Evolutionary conservation across 1,140 invertebrate species (phyloP).

Genomic region (Goniozus legneri): DNA sequence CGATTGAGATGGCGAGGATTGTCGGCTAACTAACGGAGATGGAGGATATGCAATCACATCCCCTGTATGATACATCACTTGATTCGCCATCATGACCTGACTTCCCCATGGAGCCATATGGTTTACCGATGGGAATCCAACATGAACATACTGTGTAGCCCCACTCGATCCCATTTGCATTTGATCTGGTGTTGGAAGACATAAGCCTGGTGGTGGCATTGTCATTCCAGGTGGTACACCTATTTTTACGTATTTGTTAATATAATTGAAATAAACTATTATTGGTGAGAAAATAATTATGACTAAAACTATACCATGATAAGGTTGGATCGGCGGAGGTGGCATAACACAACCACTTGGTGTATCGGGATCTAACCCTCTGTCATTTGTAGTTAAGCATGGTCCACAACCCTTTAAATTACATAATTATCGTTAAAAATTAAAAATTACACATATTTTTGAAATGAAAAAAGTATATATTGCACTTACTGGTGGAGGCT

Average conservation of each 20-base stretch:
- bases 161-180: slow-evolving; percentile 39
- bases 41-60: slow-evolving; percentile 45
- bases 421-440: background rate
- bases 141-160: slow-evolving; percentile 42
- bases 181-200: slow-evolving; percentile 45
- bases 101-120: slow-evolving; percentile 46
- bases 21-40: slow-evolving; percentile 53
- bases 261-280: too few species aligned
- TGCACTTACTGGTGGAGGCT: slow-evolving; percentile 43
- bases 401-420: slow-evolving; percentile 37
- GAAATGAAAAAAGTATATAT: background rate
- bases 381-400: slow-evolving; percentile 42
- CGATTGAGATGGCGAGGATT: slow-evolving; percentile 53
- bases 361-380: slow-evolving; percentile 42
- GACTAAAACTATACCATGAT: slow-evolving; percentile 37
- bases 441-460: background rate
- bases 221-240: slow-evolving; percentile 44
- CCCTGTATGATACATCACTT: slow-evolving; percentile 45
- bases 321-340: slow-evolving; percentile 45
- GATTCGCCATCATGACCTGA: slow-evolving; percentile 49
- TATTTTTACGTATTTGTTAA: slow-evolving; percentile 36
- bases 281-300: too few species aligned
- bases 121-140: slow-evolving; percentile 47
- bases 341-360: slow-evolving; percentile 40
- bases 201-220: slow-evolving; percentile 45